phyloP scores from a whole-genome alignment of 2,113 vertebrate genomes.

The Plecotus auritus region DNA sequence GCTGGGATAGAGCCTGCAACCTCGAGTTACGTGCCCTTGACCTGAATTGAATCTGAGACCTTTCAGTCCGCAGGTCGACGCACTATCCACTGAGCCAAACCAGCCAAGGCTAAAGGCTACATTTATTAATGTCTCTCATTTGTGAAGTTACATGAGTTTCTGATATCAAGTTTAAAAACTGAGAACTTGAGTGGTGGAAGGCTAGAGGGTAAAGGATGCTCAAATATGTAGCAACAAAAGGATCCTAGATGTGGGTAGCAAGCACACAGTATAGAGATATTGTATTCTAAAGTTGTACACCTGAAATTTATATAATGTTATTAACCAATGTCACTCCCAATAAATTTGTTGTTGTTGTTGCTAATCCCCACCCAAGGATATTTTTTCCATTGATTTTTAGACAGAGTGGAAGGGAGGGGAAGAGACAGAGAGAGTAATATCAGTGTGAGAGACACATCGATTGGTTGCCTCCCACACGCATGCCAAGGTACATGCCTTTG shows the following conservation, averaged over 20 bases:
- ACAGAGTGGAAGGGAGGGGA: too few relatives aligned
- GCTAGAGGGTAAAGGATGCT: background rate
- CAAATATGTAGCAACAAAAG: too few relatives aligned
- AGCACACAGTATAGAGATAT: background rate
- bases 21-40: background rate
- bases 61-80: background rate
- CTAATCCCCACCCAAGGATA: too few relatives aligned
- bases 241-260: background rate
- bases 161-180: constrained; percentile 17
- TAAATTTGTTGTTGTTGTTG: too few relatives aligned
- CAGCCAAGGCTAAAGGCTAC: background rate
- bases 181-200: background rate
- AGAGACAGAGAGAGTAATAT: too few relatives aligned
- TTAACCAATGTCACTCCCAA: background rate
- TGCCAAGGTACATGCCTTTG: too few relatives aligned
- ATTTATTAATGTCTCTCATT: background rate
- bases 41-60: background rate
- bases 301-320: background rate
- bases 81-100: background rate
- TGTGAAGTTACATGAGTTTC: background rate
- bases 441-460: too few relatives aligned
- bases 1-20: background rate
- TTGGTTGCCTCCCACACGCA: too few relatives aligned
- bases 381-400: too few relatives aligned
- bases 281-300: background rate